phyloP scores from a whole-genome alignment of 1,140 invertebrate species.

The Papilio polyxenes region DNA sequence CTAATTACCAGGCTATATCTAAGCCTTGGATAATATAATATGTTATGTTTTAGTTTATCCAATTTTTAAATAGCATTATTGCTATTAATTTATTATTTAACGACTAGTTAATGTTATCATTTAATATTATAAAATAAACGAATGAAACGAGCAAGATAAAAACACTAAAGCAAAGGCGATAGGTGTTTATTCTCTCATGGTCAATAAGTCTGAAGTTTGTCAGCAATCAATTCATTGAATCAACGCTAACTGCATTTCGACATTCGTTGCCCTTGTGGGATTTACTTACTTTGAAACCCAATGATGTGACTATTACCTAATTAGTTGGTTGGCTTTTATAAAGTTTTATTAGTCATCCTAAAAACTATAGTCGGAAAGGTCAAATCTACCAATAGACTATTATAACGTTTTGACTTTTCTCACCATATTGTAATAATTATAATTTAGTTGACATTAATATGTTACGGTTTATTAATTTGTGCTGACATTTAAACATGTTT shows the following conservation, averaged over 20 bases:
- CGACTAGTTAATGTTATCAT: background rate
- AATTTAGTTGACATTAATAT: background rate
- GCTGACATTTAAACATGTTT: constrained; percentile 15
- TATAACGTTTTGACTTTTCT: background rate
- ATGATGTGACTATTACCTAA: background rate
- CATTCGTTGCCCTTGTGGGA: background rate
- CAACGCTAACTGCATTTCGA: constrained; percentile 5
- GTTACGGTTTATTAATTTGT: background rate
- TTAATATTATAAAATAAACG: background rate
- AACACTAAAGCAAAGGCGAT: background rate
- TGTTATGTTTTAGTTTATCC: background rate
- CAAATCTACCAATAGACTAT: background rate
- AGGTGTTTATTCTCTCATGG: constrained; percentile 6
- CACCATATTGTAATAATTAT: background rate
- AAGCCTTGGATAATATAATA: background rate
- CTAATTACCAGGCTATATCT: background rate
- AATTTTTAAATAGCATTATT: background rate
- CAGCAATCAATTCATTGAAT: constrained; percentile 2
- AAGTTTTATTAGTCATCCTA: background rate
- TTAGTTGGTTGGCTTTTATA: background rate
- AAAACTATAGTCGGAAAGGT: background rate
- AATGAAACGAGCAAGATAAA: background rate
- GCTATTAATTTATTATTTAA: background rate
- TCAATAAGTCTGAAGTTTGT: background rate
- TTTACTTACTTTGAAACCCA: constrained; percentile 1